These are phyloP conservation scores for Orthosia gothica DNA, from an alignment of 2,888 invertebrate species.

Conservation along the genomic window DNA sequence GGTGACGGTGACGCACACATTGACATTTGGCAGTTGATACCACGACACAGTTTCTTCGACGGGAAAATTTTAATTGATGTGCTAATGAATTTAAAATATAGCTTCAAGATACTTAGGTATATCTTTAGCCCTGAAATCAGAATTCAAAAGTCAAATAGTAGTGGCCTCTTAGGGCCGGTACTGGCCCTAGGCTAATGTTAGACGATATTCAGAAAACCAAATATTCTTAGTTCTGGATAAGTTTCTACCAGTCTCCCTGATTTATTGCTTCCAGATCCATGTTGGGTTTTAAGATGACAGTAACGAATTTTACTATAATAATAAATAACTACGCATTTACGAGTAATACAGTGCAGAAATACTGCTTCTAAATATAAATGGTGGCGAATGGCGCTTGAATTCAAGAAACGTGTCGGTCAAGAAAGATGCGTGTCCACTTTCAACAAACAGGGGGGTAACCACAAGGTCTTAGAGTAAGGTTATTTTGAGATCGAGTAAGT, in stretches of 20 bases:
- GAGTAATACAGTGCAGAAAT: constrained; percentile 3
- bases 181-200: too few relatives aligned
- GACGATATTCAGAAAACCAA: background rate
- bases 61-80: constrained; percentile 53
- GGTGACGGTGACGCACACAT: constrained; percentile 74
- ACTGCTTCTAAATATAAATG: background rate
- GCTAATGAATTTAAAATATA: constrained; percentile 39
- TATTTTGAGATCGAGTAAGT: too few relatives aligned
- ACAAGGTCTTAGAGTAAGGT: too few relatives aligned
- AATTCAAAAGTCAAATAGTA: constrained; percentile 11
- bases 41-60: constrained; percentile 69
- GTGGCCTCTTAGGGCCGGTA: too few relatives aligned
- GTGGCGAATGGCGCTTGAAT: background rate
- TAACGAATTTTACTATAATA: background rate
- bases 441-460: constrained; percentile 38
- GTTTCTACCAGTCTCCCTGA: constrained; percentile 22
- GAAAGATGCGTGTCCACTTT: constrained; percentile 38
- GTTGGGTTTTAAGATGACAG: background rate
- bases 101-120: constrained; percentile 15
- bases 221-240: background rate
- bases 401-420: constrained; percentile 14
- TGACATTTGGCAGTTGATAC: constrained; percentile 71
- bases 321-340: background rate
- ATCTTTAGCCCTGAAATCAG: background rate
- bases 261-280: background rate